Base-by-base conservation (phyloP, 2,113 vertebrate species). In the Aplodontia rufa region DNA sequence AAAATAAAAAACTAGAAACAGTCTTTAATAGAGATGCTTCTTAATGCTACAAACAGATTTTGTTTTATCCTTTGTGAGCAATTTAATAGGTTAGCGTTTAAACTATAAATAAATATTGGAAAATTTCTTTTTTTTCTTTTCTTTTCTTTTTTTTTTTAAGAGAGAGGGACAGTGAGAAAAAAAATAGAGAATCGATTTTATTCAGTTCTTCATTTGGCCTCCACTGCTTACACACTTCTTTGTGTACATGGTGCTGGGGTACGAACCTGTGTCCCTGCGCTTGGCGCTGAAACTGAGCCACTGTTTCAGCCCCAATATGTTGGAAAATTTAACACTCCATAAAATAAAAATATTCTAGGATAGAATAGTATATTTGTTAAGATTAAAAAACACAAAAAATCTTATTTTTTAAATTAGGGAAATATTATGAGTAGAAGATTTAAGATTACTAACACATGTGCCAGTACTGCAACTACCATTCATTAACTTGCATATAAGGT, bases 321-420 rank as follows among this genome's bases (percentile, higher is more conserved):
- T 13, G 6, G 47, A 82, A 95, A 96, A 97, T 40, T 55, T 51
- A 96, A 60, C n/a, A 90, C 9, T 88, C 85, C 17, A 75, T 35
- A 90, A n/a, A n/a, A n/a, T n/a, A n/a, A 78, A 95, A 80, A 92
- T 51, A 42, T 16, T 51, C 49, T 58, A 66, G 53, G 75, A 45
- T 7, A 78, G 30, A 5, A 24, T 4, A 80, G 55, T 78, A 22
- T 64, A 93, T 60, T 75, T 92, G 8, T 72, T n/a, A 81, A 93
- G 58, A 62, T 47, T 47, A 42, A 90, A 91, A 92, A 55, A 45
- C 66, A 78, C 2, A 17, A n/a, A n/a, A n/a, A 55, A 55, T 49
- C 84, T 60, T 69, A 83, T 49, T 79, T 71, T 84, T 83, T 80
- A 82, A 60, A 84, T 62, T 40, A 66, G 28, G 35, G 37, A 62